These are phyloP conservation scores for Pantherophis guttatus DNA, from an alignment of 2,113 vertebrate genomes.

Conservation along the genomic window DNA sequence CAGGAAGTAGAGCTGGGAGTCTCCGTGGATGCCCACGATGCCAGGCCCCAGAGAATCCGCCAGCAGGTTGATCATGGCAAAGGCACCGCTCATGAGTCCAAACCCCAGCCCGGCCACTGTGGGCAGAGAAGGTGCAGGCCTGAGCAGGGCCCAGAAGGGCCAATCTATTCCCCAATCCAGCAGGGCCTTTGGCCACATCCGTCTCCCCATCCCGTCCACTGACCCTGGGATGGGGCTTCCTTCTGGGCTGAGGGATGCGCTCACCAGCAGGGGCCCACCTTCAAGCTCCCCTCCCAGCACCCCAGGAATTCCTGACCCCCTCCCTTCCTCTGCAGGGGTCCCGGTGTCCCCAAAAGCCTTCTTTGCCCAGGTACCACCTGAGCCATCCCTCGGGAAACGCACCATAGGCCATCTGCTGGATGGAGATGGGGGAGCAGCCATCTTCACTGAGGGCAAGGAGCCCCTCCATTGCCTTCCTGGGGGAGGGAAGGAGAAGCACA, in stretches of 20 bases:
- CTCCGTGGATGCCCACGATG: conserved; percentile 73
- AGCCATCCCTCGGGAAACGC: not conserved
- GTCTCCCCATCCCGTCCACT: not conserved
- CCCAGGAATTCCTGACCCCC: not conserved
- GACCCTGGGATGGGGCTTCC: not conserved
- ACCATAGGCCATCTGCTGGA: conserved; percentile 80
- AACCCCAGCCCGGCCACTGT: conserved; percentile 77
- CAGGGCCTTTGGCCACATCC: not conserved
- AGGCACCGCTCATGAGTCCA: conserved; percentile 78
- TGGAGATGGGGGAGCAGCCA: conserved; percentile 70
- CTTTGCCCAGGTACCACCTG: not conserved
- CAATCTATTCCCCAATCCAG: not conserved
- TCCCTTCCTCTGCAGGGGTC: too few species aligned
- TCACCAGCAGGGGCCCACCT: not conserved
- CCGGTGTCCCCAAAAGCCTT: not conserved
- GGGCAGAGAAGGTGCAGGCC: accelerated
- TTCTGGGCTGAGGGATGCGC: not conserved
- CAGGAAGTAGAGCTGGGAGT: conserved; percentile 78
- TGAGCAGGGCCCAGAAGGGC: not conserved
- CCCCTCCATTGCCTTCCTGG: conserved; percentile 74
- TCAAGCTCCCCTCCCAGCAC: not conserved
- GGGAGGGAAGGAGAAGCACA: conserved; percentile 26
- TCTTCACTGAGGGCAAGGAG: conserved; percentile 76
- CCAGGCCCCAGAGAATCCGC: conserved; percentile 72
- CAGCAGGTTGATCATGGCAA: conserved; percentile 80